phyloP scores from a whole-genome alignment of 2,797 vertebrate genomes.

The Anniella stebbinsi region DNA sequence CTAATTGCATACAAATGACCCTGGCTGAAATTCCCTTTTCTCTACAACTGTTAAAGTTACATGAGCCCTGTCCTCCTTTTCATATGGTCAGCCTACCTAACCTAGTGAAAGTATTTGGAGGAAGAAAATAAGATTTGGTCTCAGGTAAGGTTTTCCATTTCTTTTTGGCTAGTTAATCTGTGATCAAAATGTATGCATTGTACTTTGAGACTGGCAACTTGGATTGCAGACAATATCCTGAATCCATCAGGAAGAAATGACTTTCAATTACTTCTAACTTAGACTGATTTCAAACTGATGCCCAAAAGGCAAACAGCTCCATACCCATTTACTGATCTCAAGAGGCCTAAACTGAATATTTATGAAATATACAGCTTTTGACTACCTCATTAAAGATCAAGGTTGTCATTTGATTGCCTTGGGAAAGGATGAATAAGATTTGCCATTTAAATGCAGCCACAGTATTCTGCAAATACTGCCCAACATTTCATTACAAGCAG shows the following conservation, averaged over 20 bases:
- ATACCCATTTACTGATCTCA: slow-evolving; percentile 4
- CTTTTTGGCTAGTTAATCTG: slow-evolving; percentile 3
- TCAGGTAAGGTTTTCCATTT: background rate
- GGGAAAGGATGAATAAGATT: slow-evolving; percentile 37
- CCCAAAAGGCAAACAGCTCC: background rate
- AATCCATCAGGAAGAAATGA: background rate
- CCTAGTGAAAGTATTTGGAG: background rate
- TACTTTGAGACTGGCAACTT: slow-evolving; percentile 9
- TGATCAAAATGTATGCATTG: background rate
- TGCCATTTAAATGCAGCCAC: slow-evolving; percentile 18
- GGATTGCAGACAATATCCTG: background rate
- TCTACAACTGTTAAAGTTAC: too few species aligned
- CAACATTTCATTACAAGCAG: slow-evolving; percentile 32
- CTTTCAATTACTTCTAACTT: background rate
- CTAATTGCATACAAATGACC: too few species aligned
- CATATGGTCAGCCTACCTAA: too few species aligned
- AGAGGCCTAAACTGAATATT: slow-evolving; percentile 14
- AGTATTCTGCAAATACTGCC: background rate
- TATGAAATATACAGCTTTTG: slow-evolving; percentile 10
- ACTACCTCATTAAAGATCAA: slow-evolving; percentile 23
- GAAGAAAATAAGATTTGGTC: background rate
- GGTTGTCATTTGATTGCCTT: slow-evolving; percentile 32
- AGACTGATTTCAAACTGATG: background rate
- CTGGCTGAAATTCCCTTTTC: too few species aligned
- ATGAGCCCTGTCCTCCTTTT: too few species aligned